These are phyloP conservation scores for Saguinus imperator DNA, from an alignment of 2,113 vertebrate genomes.

Conservation along the genomic window DNA sequence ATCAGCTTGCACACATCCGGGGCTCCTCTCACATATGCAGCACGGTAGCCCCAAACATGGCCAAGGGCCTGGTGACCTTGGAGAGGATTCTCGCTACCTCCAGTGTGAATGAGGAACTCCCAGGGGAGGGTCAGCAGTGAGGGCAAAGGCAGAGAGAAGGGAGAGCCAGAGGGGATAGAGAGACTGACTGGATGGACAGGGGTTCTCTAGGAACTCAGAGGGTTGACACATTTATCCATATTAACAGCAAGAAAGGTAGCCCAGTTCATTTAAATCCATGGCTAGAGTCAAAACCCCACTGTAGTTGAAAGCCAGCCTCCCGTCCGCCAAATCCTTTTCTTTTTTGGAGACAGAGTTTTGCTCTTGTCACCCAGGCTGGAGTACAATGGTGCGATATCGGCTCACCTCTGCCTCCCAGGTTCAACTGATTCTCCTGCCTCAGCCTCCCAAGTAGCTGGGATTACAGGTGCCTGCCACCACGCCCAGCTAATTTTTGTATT, in stretches of 20 bases:
- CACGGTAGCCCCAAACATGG: background rate
- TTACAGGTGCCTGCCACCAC: too few species aligned
- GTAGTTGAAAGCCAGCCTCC: conserved; percentile 42
- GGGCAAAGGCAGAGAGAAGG: background rate
- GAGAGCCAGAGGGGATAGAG: background rate
- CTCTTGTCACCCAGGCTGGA: too few species aligned
- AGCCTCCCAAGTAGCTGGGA: too few species aligned
- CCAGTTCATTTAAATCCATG: conserved; percentile 45
- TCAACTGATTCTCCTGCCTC: too few species aligned
- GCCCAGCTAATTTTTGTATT: too few species aligned
- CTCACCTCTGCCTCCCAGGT: too few species aligned
- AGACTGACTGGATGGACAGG: background rate
- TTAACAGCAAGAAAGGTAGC: conserved; percentile 7
- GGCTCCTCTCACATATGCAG: background rate
- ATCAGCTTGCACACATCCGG: background rate
- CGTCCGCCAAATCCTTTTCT: background rate
- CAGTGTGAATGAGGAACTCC: background rate
- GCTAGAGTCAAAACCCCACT: background rate
- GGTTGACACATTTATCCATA: background rate
- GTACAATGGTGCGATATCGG: too few species aligned
- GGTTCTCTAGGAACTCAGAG: background rate
- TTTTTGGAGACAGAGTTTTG: too few species aligned
- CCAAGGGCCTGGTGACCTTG: background rate
- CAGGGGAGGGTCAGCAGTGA: background rate
- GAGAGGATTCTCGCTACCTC: background rate